Conservation (phyloP, 2,888 invertebrate species). For the Hyppa rectilinea region DNA sequence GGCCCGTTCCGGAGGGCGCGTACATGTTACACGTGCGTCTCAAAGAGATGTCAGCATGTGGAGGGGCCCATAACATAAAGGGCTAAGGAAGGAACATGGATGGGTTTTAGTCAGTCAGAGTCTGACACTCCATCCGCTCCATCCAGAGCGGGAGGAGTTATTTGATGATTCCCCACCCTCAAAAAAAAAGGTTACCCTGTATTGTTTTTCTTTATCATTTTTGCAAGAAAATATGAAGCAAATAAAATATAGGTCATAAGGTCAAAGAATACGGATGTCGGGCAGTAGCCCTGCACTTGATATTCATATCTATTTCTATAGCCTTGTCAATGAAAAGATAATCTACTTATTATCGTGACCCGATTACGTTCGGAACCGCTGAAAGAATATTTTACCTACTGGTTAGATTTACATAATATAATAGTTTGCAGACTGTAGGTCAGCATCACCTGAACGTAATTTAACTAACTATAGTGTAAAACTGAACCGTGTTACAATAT, state of each 20-base stretch:
- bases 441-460: neutral
- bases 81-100: no score
- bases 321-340: conserved; percentile 34
- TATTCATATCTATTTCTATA: neutral
- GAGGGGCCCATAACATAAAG: no score
- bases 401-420: neutral
- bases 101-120: no score
- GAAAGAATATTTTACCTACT: neutral
- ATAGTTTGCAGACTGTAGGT: neutral
- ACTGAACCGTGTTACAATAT: neutral
- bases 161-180: no score
- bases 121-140: no score
- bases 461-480: neutral
- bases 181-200: neutral
- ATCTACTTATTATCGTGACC: conserved; percentile 39
- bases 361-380: conserved; percentile 3
- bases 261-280: conserved; percentile 6
- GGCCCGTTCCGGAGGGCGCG: no score
- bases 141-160: no score
- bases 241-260: neutral
- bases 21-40: no score
- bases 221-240: neutral
- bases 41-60: no score
- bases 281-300: conserved; percentile 17
- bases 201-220: neutral